Evolutionary conservation across 2,888 invertebrate species (phyloP).

Genomic region (Drosophila quinaria): DNA sequence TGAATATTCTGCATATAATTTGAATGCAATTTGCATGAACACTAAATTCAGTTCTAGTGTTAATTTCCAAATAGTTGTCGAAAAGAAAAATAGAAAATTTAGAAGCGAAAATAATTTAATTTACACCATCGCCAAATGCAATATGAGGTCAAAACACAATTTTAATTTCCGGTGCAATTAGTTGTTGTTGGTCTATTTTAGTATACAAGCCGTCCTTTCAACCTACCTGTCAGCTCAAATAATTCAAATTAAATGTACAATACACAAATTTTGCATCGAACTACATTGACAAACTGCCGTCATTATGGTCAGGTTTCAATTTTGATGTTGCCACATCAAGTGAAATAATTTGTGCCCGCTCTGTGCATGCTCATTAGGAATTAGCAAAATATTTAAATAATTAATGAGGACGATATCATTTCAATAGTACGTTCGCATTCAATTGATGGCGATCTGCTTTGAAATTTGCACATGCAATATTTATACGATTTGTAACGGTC

Average conservation of each 20-base stretch:
- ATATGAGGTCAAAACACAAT: conserved; percentile 63
- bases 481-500: conserved; percentile 34
- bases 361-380: neutral
- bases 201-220: neutral
- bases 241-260: conserved; percentile 61
- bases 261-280: conserved; percentile 15
- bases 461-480: conserved; percentile 58
- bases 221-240: conserved; percentile 55
- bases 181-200: conserved; percentile 30
- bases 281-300: conserved; percentile 10
- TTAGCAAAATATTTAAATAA: conserved; percentile 56
- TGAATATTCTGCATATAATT: conserved; percentile 35
- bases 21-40: conserved; percentile 39
- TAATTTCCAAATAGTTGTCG: conserved; percentile 12
- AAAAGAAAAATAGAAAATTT: conserved; percentile 6
- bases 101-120: conserved; percentile 39
- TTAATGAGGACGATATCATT: conserved; percentile 52
- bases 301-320: conserved; percentile 54
- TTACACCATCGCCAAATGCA: conserved; percentile 34
- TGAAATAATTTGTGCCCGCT: conserved; percentile 1
- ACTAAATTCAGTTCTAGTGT: conserved; percentile 22
- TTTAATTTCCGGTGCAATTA: conserved; percentile 77
- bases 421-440: conserved; percentile 45
- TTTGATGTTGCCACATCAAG: conserved; percentile 23
- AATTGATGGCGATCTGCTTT: conserved; percentile 43